A percentile compares a stretch with the other conserved stretches of the same genome.
phyloP scores from a whole-genome alignment of 2,888 invertebrate genomes.

The Platerodrilus igneus region DNA sequence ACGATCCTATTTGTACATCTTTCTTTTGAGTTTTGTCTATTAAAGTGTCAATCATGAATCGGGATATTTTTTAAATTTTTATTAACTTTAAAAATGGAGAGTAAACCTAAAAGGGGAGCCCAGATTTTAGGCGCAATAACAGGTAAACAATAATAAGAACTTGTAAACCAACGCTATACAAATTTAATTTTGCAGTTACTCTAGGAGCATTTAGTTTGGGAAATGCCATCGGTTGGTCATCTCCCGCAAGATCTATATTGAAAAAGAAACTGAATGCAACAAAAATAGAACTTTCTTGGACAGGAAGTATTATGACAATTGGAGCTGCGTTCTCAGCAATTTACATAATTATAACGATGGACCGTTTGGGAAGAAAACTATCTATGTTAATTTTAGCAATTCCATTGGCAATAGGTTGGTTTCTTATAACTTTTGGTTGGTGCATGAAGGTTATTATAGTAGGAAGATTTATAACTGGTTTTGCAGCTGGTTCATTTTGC shows the following conservation, averaged over 20 bases:
- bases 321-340: conserved; percentile 29
- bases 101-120: too few species aligned
- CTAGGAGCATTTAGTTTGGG: conserved; percentile 45
- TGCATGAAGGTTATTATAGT: conserved; percentile 21
- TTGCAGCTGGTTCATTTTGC: conserved; percentile 62
- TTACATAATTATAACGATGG: conserved; percentile 22
- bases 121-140: conserved; percentile 23
- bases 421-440: conserved; percentile 26
- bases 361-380: conserved; percentile 29
- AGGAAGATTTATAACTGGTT: conserved; percentile 45
- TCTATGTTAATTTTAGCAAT: conserved; percentile 32
- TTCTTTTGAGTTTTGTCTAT: too few species aligned
- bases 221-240: conserved; percentile 48
- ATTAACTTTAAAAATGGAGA: too few species aligned
- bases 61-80: too few species aligned
- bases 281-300: conserved; percentile 21
- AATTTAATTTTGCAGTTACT: not conserved
- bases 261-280: conserved; percentile 12
- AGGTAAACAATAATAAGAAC: conserved; percentile 24
- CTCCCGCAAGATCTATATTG: conserved; percentile 36
- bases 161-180: too few species aligned
- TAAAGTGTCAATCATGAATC: too few species aligned
- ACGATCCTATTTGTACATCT: too few species aligned
- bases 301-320: conserved; percentile 28
- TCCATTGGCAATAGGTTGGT: conserved; percentile 34